Evolutionary conservation across 2,113 vertebrate genomes (phyloP), one percentile per base, ranked within the genome.

Genomic region (Aspidoscelis tigris): DNA sequence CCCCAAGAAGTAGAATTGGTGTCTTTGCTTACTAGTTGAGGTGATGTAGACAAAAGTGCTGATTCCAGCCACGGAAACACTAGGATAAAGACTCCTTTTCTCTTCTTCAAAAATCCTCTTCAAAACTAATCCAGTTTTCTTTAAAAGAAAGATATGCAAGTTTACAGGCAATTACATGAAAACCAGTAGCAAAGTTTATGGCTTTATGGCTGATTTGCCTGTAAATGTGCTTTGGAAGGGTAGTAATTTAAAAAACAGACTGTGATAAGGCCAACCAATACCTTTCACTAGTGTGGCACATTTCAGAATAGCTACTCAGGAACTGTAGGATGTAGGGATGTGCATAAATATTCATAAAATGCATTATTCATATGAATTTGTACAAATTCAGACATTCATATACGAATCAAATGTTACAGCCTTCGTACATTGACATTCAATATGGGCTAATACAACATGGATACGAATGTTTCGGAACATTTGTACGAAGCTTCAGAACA

Each of bases 21-120:
- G 80, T 92, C 91, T 92, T 89, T 93, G 89, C 89, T 94, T 91
- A 84, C 83, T 93, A 88, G 78, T 87, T 74, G 77, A 58, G 26
- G 78, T 83, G 73, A 79, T 92, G 92, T 87, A 90, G 85, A 92
- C 89, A 90, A 89, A 88, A 88, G 76, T 76, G 90, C 85, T 90
- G 85, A 92, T 2, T 9, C 82, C 0, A 0, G 86, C 53, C 81
- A 72, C 70, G 87, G 86, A 78, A 90, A 87, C 76, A 82, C 68
- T 1, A 3, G 44, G n/a, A 89, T 82, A 91, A 86, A 80, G 80
- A 50, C 11, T 78, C 80, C 65, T 81, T 88, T 87, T 88, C 21
- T 87, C 70, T 83, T 76, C 66, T 92, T 87, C 86, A 55, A 55
- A 61, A 61, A 83, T 88, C 3, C 0, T 26, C 76, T 79, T 84